phyloP scores from a whole-genome alignment of 2,888 invertebrate genomes.

The Suillia variegata region DNA sequence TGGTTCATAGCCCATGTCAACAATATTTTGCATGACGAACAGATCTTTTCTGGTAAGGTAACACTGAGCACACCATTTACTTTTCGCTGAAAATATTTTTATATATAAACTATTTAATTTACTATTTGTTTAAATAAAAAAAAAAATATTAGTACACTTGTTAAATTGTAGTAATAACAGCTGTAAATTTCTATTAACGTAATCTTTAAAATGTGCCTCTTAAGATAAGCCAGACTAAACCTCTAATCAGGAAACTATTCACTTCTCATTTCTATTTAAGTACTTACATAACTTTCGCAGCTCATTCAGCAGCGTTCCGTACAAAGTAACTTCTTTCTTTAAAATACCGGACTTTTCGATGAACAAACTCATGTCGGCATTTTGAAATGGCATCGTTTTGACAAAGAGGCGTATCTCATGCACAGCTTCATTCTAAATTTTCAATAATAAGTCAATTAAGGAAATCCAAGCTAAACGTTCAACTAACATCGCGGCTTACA shows the following conservation, averaged over 20 bases:
- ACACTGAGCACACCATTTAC: constrained; percentile 53
- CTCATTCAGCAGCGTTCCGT: constrained; percentile 40
- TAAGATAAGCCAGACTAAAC: too few relatives aligned
- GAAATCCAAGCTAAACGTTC: too few relatives aligned
- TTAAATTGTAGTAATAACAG: too few relatives aligned
- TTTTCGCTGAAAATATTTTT: constrained; percentile 36
- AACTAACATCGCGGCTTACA: constrained; percentile 21
- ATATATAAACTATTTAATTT: not conserved
- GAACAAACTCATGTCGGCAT: constrained; percentile 33
- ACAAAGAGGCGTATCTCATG: constrained; percentile 41
- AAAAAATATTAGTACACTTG: too few relatives aligned
- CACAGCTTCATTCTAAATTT: constrained; percentile 7
- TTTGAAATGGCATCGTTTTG: constrained; percentile 43
- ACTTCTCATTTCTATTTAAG: constrained; percentile 31
- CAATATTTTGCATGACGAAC: constrained; percentile 61
- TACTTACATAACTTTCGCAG: constrained; percentile 43
- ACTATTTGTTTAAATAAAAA: too few relatives aligned
- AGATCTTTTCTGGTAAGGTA: constrained; percentile 52
- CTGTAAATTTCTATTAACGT: too few relatives aligned
- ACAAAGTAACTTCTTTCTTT: constrained; percentile 44
- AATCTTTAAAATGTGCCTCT: too few relatives aligned
- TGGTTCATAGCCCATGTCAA: constrained; percentile 40
- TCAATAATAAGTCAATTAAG: not conserved
- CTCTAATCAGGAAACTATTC: constrained; percentile 54
- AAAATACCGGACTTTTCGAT: constrained; percentile 38